A percentile compares a stretch with the other conserved stretches of the same genome.
These are phyloP conservation scores for Spodoptera picta DNA, from an alignment of 2,888 invertebrate species.

Conservation along the genomic window DNA sequence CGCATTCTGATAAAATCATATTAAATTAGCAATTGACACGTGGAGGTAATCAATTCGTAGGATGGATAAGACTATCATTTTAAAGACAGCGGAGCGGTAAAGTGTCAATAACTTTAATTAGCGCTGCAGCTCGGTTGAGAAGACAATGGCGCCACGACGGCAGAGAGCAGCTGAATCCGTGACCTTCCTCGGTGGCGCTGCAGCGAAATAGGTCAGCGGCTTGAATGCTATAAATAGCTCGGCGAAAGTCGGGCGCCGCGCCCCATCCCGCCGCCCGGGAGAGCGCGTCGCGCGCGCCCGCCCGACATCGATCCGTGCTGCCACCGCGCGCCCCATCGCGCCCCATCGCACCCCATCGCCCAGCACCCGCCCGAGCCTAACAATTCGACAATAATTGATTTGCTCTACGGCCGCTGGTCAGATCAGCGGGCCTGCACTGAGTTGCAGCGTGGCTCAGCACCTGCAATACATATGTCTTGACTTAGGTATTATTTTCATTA, in stretches of 20 bases:
- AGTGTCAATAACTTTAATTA: conserved; percentile 88
- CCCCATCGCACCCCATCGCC: conserved; percentile 46
- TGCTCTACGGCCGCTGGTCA: conserved; percentile 49
- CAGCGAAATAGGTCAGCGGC: conserved; percentile 89
- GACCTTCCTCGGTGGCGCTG: conserved; percentile 87
- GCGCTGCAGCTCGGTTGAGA: conserved; percentile 83
- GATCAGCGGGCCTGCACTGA: conserved; percentile 17
- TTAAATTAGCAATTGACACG: conserved; percentile 32
- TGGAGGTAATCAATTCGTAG: conserved; percentile 57
- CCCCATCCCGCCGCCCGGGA: conserved; percentile 80
- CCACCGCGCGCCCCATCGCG: conserved; percentile 54
- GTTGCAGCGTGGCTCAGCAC: neutral
- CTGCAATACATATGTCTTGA: neutral
- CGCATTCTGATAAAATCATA: neutral
- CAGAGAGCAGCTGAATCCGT: conserved; percentile 86
- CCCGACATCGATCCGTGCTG: conserved; percentile 53
- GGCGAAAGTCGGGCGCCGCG: conserved; percentile 87
- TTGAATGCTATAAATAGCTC: conserved; percentile 88
- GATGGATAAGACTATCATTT: conserved; percentile 65
- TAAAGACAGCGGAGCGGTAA: conserved; percentile 69
- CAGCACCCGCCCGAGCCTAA: conserved; percentile 60
- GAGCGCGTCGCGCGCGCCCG: conserved; percentile 60
- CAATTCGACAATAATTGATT: conserved; percentile 65
- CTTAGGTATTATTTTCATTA: no score
- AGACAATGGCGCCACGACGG: conserved; percentile 86